Conservation (phyloP, 2,888 invertebrate species). For the Acanthopleura granulata region DNA sequence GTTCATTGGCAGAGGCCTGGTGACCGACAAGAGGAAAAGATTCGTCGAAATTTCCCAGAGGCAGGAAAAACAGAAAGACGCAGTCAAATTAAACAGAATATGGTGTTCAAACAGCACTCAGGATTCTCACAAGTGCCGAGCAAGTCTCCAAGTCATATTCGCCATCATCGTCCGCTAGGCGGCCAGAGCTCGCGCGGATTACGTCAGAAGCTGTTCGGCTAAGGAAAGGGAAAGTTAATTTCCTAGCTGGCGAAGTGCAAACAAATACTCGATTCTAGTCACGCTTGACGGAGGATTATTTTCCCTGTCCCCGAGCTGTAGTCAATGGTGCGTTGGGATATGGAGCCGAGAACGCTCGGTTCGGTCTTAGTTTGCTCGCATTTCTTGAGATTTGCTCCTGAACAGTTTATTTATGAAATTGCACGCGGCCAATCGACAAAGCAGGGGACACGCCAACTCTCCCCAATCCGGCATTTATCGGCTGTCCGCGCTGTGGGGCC, state of each 20-base stretch:
- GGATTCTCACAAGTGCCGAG: neutral
- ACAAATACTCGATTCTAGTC: slow-evolving; percentile 16
- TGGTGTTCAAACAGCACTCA: neutral
- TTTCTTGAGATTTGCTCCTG: neutral
- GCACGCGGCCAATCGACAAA: slow-evolving; percentile 1
- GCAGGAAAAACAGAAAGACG: too few relatives aligned
- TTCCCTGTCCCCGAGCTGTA: neutral
- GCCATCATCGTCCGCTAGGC: neutral
- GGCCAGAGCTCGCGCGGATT: neutral
- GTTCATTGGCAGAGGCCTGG: too few relatives aligned
- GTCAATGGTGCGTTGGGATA: neutral
- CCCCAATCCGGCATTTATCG: neutral
- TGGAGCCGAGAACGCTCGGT: neutral
- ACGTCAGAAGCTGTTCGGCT: neutral
- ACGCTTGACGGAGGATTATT: neutral
- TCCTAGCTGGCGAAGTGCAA: slow-evolving; percentile 4
- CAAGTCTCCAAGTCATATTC: neutral
- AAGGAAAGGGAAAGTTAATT: slow-evolving; percentile 14
- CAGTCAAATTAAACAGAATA: too few relatives aligned
- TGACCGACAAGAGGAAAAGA: too few relatives aligned
- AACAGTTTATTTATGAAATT: neutral
- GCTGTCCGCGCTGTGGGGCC: neutral
- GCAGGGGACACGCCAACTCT: neutral
- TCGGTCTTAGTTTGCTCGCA: neutral
- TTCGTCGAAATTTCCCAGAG: too few relatives aligned